Evolutionary conservation across 2,113 vertebrate species (phyloP).

Genomic region (Cromileptes altivelis): DNA sequence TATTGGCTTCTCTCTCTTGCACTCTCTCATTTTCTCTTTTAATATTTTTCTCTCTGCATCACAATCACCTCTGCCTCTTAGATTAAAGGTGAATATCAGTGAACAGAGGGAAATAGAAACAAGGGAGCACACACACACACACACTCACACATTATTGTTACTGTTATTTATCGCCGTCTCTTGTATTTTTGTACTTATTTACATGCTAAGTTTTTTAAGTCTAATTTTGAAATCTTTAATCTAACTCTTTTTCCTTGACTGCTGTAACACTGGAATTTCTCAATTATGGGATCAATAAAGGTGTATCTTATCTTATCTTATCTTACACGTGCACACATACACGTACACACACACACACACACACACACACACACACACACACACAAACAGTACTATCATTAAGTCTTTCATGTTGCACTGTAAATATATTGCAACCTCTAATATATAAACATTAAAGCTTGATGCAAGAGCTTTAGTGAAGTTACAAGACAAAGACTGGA

Average conservation of each 20-base stretch:
- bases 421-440: not conserved
- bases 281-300: too few relatives aligned
- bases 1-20: conserved; percentile 25
- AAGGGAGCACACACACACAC: not conserved
- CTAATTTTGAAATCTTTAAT: too few relatives aligned
- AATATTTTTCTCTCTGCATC: conserved; percentile 39
- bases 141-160: not conserved
- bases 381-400: not conserved
- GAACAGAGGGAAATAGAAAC: conserved; percentile 1
- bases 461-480: not conserved
- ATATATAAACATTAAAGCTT: not conserved
- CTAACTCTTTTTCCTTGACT: too few relatives aligned
- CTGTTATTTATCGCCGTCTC: too few relatives aligned
- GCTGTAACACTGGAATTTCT: too few relatives aligned
- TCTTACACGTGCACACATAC: not conserved
- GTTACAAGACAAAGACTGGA: not conserved
- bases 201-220: too few relatives aligned
- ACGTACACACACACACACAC: not conserved
- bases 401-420: not conserved
- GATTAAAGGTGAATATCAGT: conserved; percentile 20
- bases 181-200: too few relatives aligned
- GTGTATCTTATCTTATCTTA: too few relatives aligned
- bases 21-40: conserved; percentile 40
- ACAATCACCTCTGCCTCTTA: not conserved
- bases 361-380: not conserved